phyloP scores from a whole-genome alignment of 1,140 invertebrate species.

The Hyphantria cunea region DNA sequence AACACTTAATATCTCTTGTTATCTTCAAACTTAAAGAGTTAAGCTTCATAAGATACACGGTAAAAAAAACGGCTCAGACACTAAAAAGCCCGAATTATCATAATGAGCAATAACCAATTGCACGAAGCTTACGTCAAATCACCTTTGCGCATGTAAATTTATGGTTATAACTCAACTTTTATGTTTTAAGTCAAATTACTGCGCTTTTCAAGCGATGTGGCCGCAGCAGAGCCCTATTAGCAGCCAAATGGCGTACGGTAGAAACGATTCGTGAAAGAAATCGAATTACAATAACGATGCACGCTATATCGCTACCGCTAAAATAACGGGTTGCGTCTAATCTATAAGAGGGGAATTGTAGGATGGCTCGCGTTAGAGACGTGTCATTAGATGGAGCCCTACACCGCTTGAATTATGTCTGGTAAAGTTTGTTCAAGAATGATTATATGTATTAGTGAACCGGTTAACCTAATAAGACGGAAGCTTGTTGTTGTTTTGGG shows the following conservation, averaged over 20 bases:
- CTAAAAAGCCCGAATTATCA: slow-evolving; percentile 50
- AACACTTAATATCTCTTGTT: slow-evolving; percentile 40
- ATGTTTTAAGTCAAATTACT: slow-evolving; percentile 59
- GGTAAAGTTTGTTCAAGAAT: slow-evolving; percentile 48
- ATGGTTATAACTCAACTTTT: slow-evolving; percentile 45
- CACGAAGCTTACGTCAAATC: slow-evolving; percentile 69
- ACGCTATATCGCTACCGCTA: slow-evolving; percentile 69
- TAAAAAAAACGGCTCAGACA: slow-evolving; percentile 33
- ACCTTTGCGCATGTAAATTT: slow-evolving; percentile 59
- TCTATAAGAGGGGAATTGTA: slow-evolving; percentile 70
- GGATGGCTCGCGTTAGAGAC: slow-evolving; percentile 62
- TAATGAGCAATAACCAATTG: slow-evolving; percentile 73
- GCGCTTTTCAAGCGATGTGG: slow-evolving; percentile 55
- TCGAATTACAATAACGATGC: slow-evolving; percentile 76
- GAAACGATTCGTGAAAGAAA: slow-evolving; percentile 69
- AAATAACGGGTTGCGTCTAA: slow-evolving; percentile 76
- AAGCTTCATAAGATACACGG: slow-evolving; percentile 32
- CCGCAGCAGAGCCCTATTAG: slow-evolving; percentile 60
- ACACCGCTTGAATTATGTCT: slow-evolving; percentile 44
- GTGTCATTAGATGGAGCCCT: slow-evolving; percentile 43
- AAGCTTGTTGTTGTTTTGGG: slow-evolving; percentile 30
- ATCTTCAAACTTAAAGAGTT: slow-evolving; percentile 41
- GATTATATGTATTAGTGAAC: slow-evolving; percentile 49
- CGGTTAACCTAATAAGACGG: slow-evolving; percentile 32
- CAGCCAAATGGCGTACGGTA: slow-evolving; percentile 68